phyloP scores from a whole-genome alignment of 1,140 invertebrate genomes.

The Calephelis nemesis region DNA sequence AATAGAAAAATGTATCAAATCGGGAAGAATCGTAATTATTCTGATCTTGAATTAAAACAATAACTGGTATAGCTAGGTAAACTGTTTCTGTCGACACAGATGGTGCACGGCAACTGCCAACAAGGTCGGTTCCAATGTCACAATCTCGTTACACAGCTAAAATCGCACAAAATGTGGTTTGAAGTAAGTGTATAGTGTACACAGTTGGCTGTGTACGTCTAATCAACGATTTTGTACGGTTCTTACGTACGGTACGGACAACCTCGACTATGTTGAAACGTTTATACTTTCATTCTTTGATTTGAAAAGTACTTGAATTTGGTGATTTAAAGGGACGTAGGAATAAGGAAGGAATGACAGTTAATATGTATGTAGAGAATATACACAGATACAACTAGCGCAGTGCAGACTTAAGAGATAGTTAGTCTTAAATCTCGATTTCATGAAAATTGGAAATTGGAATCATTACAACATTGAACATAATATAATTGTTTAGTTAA shows the following conservation, averaged over 20 bases:
- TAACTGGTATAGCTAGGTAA: conserved; percentile 10
- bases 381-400: too few species aligned
- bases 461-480: too few species aligned
- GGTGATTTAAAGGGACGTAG: too few species aligned
- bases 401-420: too few species aligned
- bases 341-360: too few species aligned
- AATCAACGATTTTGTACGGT: conserved; percentile 16
- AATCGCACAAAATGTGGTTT: background rate
- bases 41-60: conserved; percentile 13
- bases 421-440: too few species aligned
- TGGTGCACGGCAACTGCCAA: conserved; percentile 48
- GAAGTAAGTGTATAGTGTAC: conserved; percentile 12
- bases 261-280: background rate
- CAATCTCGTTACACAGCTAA: conserved; percentile 22
- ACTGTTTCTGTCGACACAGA: conserved; percentile 16
- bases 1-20: background rate
- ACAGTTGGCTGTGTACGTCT: conserved; percentile 14
- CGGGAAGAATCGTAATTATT: conserved; percentile 10
- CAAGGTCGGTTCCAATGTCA: conserved; percentile 72
- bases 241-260: background rate
- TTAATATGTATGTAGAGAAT: too few species aligned
- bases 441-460: too few species aligned
- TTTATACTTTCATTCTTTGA: conserved; percentile 2
- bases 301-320: background rate
- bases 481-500: too few species aligned